Percentiles rank a stretch among this genome's conserved stretches.
Evolutionary conservation across 1,140 invertebrate genomes (phyloP).

Genomic region (Rhagoletis pomonella): DNA sequence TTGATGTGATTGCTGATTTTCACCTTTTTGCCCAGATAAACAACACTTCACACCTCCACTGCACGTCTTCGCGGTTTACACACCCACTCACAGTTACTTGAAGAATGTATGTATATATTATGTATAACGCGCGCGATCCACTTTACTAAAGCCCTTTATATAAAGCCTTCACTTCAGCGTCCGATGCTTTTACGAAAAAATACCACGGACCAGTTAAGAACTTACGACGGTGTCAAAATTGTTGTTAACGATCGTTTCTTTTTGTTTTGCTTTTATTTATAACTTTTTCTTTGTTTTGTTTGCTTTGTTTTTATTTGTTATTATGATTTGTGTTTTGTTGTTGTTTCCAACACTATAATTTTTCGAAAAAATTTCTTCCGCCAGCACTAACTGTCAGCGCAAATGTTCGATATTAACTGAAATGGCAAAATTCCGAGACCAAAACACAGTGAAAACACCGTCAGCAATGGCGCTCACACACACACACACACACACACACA

Average conservation of each 20-base stretch:
- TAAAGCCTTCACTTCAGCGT: neutral
- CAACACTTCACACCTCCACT: conserved; percentile 26
- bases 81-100: neutral
- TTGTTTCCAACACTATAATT: conserved; percentile 6
- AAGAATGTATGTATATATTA: no score
- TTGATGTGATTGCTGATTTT: conserved; percentile 5
- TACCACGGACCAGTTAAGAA: neutral
- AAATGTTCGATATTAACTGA: conserved; percentile 45
- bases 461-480: neutral
- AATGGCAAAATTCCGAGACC: conserved; percentile 39
- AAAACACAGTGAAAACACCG: conserved; percentile 40
- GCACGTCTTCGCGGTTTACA: conserved; percentile 10
- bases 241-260: neutral
- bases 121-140: neutral
- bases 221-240: conserved; percentile 28
- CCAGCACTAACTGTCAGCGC: conserved; percentile 2
- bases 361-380: conserved; percentile 17
- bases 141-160: conserved; percentile 3
- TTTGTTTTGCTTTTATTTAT: neutral
- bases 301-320: conserved; percentile 16
- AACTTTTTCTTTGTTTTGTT: conserved; percentile 8
- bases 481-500: neutral
- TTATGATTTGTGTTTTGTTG: conserved; percentile 13
- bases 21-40: neutral
- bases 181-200: neutral